Percentiles rank a stretch among this genome's conserved stretches.
Conservation (phyloP, 2,113 vertebrate species). For the Boleophthalmus pectinirostris region DNA sequence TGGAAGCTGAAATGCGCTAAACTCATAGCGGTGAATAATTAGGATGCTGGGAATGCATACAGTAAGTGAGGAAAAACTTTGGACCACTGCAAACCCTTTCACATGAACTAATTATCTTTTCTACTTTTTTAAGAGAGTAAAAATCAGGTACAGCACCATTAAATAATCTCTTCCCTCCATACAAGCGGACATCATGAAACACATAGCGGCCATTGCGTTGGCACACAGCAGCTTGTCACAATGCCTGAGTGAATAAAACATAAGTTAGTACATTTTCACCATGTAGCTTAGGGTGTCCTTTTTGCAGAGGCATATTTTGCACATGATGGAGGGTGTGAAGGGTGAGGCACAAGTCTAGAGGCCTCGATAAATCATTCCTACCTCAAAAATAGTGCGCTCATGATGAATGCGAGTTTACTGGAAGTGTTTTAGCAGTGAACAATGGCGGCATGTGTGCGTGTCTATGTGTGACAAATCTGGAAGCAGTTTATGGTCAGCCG, state of each 20-base stretch:
- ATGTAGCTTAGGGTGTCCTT: constrained; percentile 64
- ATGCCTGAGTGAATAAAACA: constrained; percentile 68
- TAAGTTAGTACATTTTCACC: constrained; percentile 68
- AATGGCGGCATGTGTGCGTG: constrained; percentile 64
- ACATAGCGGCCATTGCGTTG: constrained; percentile 30
- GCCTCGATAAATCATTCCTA: constrained; percentile 77
- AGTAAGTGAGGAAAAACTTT: no score
- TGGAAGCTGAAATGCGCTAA: no score
- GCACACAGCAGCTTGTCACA: constrained; percentile 58
- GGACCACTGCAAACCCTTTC: no score
- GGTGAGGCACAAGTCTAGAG: constrained; percentile 60
- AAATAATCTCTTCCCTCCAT: constrained; percentile 40
- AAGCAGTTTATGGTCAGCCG: constrained; percentile 78
- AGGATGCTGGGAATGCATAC: no score
- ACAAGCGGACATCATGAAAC: constrained; percentile 53
- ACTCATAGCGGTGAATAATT: no score
- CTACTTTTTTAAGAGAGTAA: no score
- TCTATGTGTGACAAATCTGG: constrained; percentile 77
- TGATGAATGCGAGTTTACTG: constrained; percentile 80
- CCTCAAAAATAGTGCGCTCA: constrained; percentile 74
- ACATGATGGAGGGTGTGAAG: constrained; percentile 64
- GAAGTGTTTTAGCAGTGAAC: constrained; percentile 74
- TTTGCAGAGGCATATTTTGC: constrained; percentile 70
- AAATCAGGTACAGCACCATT: no score
- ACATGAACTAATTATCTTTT: no score